Evolutionary conservation across 53 echinoderm and acorn worm genomes (phyloP).

Genomic region (Crossaster papposus): DNA sequence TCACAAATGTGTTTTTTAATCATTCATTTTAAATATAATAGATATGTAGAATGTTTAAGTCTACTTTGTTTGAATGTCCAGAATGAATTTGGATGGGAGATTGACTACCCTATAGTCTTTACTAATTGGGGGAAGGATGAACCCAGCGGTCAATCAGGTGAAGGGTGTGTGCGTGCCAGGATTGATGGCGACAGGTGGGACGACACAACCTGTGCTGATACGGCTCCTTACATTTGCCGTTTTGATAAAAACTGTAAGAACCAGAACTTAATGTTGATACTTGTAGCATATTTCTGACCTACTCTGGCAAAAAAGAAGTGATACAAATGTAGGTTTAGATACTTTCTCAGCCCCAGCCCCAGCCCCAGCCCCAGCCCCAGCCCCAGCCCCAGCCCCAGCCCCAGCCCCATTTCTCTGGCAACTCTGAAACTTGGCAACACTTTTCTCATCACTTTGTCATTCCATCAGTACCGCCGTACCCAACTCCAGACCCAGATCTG

Average conservation of each 20-base stretch:
- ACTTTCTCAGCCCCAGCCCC: too few species aligned
- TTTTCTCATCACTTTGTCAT: neutral
- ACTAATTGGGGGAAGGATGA: constrained; percentile 79
- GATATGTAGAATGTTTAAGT: neutral
- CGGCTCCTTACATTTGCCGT: constrained; percentile 25
- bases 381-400: neutral
- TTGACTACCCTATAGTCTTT: constrained; percentile 72
- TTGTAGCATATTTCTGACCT: too few species aligned
- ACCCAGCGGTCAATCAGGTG: constrained; percentile 42
- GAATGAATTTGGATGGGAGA: constrained; percentile 71
- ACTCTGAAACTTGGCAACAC: neutral
- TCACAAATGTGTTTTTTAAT: too few species aligned
- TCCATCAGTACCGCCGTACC: neutral
- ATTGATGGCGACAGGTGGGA: constrained; percentile 63
- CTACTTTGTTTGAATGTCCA: neutral
- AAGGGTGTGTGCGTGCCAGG: constrained; percentile 68
- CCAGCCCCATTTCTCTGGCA: neutral
- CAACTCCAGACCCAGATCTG: neutral
- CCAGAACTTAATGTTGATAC: neutral
- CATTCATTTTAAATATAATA: too few species aligned
- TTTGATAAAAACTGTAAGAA: constrained; percentile 13
- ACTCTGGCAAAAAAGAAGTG: too few species aligned
- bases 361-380: neutral
- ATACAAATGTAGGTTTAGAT: too few species aligned
- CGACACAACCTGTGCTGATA: constrained; percentile 63